Evolutionary conservation across 2,888 invertebrate species (phyloP), one percentile per base, ranked within the genome.

Genomic region (Cerastis leucographa): DNA sequence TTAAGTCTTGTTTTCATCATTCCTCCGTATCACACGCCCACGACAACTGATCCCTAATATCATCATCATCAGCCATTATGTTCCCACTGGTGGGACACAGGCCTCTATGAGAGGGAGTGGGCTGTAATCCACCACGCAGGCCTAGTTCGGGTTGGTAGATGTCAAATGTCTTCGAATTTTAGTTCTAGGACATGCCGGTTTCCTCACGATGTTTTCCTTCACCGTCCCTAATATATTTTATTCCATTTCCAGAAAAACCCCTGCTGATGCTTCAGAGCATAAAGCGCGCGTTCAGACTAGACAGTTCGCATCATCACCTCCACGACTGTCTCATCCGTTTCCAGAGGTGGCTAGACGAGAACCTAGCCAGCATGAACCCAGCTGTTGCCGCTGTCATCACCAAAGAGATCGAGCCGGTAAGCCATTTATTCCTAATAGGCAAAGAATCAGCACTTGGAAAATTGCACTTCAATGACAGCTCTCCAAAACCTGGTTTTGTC

Each of bases 231-330:
- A 35, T 35, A n/a, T 44, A 17, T n/a, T n/a, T 42, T 25, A 25
- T 17, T 42, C 11, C 1, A 8, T 64, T 96, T 96, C 6, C 97
- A 98, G 98, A 97, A 90, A 99, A 99, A 96, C 97, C 99, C 71
- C 97, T 99, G 80, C 97, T 99, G 89, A 99, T 99, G 99, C 97
- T 99, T 90, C 99, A 99, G 96, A 99, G 99, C 89, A 97, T 99
- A 93, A 99, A 99, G 93, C 98, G 99, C 76, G 99, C 99, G 74
- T 97, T 98, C 93, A 97, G 97, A 74, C 95, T 99, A 86, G 92
- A 95, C 88, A 90, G 92, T 86, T 97, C 98, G 87, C 97, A 98
- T 69, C 98, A 99, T 44, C 97, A 98, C 90, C 97, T 99, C 74
- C 99, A 99, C 96, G 97, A 98, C 91, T 99, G 99, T 93, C 96